These are phyloP conservation scores for Varanus salvator DNA, from an alignment of 2,113 vertebrate species.

Conservation along the genomic window DNA sequence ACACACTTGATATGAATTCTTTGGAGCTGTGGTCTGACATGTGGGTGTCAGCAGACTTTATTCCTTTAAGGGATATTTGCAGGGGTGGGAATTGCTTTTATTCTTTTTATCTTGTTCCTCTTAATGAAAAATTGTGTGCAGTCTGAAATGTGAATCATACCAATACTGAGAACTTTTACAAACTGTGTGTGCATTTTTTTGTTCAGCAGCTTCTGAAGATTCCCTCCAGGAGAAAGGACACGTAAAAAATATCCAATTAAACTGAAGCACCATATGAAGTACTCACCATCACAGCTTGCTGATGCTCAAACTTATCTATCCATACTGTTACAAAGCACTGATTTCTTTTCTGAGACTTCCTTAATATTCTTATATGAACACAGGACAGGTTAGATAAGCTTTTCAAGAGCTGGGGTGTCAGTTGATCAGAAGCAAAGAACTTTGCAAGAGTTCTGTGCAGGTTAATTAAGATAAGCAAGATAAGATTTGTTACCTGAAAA, in stretches of 20 bases:
- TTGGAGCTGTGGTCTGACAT: background rate
- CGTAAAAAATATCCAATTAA: background rate
- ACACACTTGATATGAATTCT: conserved; percentile 8
- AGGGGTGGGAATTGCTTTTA: background rate
- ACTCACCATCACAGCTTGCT: background rate
- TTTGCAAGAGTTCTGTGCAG: background rate
- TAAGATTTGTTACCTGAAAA: background rate
- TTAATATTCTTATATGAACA: background rate
- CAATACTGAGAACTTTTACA: background rate
- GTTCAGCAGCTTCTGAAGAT: background rate
- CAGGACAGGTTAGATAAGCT: background rate
- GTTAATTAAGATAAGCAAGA: conserved; percentile 24
- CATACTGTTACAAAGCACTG: background rate
- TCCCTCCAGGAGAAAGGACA: background rate
- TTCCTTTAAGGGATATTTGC: background rate
- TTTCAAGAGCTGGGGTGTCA: background rate
- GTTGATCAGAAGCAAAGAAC: background rate
- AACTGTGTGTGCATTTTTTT: background rate
- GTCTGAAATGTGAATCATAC: background rate
- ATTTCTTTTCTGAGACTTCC: background rate
- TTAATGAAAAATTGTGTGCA: background rate
- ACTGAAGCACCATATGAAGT: background rate
- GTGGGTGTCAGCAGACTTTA: background rate
- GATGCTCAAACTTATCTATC: background rate
- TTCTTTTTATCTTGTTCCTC: background rate